A percentile compares a stretch with the other conserved stretches of the same genome.
Evolutionary conservation across 2,888 invertebrate genomes (phyloP).

Genomic region (Notodonta ziczac): DNA sequence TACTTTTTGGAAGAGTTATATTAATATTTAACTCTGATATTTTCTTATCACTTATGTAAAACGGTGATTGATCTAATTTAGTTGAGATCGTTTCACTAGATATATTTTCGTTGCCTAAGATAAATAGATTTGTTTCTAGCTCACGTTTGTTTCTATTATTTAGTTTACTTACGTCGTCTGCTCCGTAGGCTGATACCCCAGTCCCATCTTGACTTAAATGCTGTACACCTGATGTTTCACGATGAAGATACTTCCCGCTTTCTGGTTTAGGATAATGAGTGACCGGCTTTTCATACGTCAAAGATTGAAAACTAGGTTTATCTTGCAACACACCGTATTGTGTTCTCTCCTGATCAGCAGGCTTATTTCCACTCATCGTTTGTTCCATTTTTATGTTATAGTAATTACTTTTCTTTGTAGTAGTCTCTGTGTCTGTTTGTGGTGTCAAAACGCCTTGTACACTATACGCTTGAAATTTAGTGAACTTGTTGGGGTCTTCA

Average conservation of each 20-base stretch:
- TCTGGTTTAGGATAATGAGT: conserved; percentile 35
- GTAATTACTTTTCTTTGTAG: conserved; percentile 26
- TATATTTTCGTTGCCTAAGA: conserved; percentile 43
- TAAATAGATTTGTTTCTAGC: conserved; percentile 60
- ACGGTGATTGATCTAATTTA: neutral
- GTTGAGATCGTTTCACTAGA: conserved; percentile 4
- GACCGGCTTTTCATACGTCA: conserved; percentile 51
- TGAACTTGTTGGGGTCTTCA: conserved; percentile 13
- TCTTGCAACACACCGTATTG: conserved; percentile 12
- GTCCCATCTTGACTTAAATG: conserved; percentile 71
- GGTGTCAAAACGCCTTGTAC: conserved; percentile 13
- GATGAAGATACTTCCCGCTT: conserved; percentile 62
- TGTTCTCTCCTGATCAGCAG: conserved; percentile 16
- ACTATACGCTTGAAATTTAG: conserved; percentile 3
- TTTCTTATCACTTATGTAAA: neutral
- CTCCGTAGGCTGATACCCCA: conserved; percentile 69
- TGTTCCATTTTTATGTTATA: conserved; percentile 30
- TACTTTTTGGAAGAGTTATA: neutral
- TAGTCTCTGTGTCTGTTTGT: conserved; percentile 13
- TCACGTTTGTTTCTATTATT: conserved; percentile 42
- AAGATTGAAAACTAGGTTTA: conserved; percentile 45
- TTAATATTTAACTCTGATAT: neutral
- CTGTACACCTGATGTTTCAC: conserved; percentile 63
- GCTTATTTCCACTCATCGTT: conserved; percentile 14
- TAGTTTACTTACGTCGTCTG: conserved; percentile 73